Evolutionary conservation across 1,140 invertebrate genomes (phyloP).

Genomic region (Aphis gossypii): DNA sequence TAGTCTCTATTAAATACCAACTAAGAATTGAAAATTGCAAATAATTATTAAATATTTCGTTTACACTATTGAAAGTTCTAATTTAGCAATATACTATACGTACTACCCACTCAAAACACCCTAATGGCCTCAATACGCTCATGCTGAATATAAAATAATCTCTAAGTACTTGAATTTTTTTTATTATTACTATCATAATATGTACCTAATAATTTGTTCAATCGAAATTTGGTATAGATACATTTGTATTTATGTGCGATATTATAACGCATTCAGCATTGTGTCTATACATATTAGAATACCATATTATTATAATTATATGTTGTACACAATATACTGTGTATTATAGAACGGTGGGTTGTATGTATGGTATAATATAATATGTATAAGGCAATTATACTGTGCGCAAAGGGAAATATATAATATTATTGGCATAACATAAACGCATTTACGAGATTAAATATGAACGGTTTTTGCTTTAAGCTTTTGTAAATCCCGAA

Average conservation of each 20-base stretch:
- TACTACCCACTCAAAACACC: too few relatives aligned
- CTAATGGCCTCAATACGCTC: not conserved
- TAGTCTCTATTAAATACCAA: not conserved
- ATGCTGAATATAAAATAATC: not conserved
- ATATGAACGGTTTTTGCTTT: not conserved
- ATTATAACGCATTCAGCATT: not conserved
- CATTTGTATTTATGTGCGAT: not conserved
- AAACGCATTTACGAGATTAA: not conserved
- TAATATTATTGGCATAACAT: not conserved
- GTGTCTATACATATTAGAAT: not conserved
- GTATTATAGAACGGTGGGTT: not conserved
- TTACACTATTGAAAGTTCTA: not conserved
- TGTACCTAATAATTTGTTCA: not conserved
- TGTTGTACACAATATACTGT: not conserved
- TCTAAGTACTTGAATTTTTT: not conserved
- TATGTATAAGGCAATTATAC: not conserved
- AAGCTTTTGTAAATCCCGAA: conserved; percentile 7
- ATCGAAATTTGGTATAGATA: not conserved
- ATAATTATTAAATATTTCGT: not conserved
- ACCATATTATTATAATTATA: not conserved
- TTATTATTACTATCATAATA: not conserved
- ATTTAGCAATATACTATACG: not conserved
- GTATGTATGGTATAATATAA: too few relatives aligned
- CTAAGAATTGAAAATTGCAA: not conserved
- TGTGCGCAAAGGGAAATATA: not conserved